Percentiles rank a stretch among this genome's conserved stretches.
phyloP scores from a whole-genome alignment of 2,888 invertebrate species.

The Pristionchus fissidentatus region DNA sequence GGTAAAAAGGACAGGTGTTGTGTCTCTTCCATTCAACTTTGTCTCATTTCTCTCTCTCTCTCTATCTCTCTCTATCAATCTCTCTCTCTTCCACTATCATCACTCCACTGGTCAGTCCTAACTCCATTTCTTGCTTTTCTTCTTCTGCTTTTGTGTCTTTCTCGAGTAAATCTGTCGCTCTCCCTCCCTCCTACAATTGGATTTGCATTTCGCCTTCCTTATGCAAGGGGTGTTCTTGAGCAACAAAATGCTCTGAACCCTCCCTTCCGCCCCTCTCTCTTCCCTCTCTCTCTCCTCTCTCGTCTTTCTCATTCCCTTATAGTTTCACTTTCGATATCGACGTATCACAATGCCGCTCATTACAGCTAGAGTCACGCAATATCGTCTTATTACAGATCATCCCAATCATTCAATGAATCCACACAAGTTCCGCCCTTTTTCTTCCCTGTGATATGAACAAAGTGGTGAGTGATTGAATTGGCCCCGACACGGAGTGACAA shows the following conservation, averaged over 20 bases:
- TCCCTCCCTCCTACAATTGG: background rate
- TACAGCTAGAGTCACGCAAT: background rate
- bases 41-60: background rate
- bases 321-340: background rate
- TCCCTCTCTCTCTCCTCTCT: background rate
- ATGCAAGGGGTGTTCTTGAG: constrained; percentile 30
- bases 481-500: too few relatives aligned
- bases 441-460: constrained; percentile 34
- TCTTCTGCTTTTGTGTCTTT: constrained; percentile 15
- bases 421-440: constrained; percentile 2
- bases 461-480: constrained; percentile 19
- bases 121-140: background rate
- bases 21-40: constrained; percentile 22
- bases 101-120: constrained; percentile 42
- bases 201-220: constrained; percentile 33
- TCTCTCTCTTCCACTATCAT: constrained; percentile 26
- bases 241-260: background rate
- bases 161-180: constrained; percentile 29
- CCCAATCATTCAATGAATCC: background rate
- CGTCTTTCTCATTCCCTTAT: background rate
- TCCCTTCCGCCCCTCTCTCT: background rate
- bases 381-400: background rate
- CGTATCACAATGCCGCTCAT: background rate
- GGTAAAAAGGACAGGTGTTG: constrained; percentile 20
- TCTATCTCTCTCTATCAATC: too few relatives aligned